Base-by-base conservation (phyloP, 2,113 vertebrate genomes). In the Nettapus auritus region DNA sequence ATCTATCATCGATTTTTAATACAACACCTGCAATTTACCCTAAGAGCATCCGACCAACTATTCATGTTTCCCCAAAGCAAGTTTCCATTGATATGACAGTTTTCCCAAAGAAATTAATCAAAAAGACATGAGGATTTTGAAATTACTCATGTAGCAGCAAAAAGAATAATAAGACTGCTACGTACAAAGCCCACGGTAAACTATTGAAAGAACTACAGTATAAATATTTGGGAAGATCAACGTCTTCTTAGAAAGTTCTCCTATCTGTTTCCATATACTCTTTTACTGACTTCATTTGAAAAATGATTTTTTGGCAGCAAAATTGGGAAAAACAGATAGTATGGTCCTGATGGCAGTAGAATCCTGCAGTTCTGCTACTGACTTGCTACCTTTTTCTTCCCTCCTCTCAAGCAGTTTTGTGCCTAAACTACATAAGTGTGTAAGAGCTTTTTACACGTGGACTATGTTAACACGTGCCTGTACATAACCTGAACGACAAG, bases 401-500 rank as follows among this genome's bases (percentile, higher is more conserved):
- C 17, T 63, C 16, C 5, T 0, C 57, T 14, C 0, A 1, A 59
- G 14, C 16, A 14, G 7, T 6, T 31, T 13, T 23, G 36, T 28
- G 25, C 26, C 12, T 26, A 42, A 18, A 13, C 48, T n/a, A 18
- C 3, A 0, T 13, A 53, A 38, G 44, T 0, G 8, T 1, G 1
- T 2, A 68, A 75, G 38, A 8, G 29, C n/a, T 42, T 15, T 17
- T 50, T 55, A 4, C 88, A 88, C 9, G 6, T 29, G 17, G 31
- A 23, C 57, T 3, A 53, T 42, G 50, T 34, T 34, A 57, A 8
- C 74, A 53, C 62, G 3, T 22, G 22, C 74, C 60, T 87, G 38
- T 21, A 57, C 74, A 46, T n/a, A 29, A 33, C 33, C 74, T 67
- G 70, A 12, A 13, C 36, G 42, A 19, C 46, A 8, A 44, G 33